These are phyloP conservation scores for Helicoverpa zea DNA, from an alignment of 1,140 invertebrate species.

Conservation along the genomic window DNA sequence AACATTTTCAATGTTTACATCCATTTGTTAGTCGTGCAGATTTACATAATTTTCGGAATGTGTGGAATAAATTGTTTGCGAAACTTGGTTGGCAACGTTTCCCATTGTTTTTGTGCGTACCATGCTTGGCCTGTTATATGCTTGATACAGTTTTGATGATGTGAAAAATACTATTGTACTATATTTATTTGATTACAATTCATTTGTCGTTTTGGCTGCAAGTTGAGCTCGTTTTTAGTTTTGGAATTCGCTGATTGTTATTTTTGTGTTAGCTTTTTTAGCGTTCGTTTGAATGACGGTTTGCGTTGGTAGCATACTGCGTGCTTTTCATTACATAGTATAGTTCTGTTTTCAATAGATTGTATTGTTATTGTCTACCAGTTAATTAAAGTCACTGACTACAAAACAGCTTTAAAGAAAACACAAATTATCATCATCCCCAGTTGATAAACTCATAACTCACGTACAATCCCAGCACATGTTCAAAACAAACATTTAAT, in stretches of 20 bases:
- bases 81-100: constrained; percentile 28
- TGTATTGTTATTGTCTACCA: too few relatives aligned
- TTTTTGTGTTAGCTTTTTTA: not conserved
- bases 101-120: constrained; percentile 26
- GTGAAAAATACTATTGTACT: constrained; percentile 7
- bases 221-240: not conserved
- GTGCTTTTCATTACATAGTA: too few relatives aligned
- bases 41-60: constrained; percentile 54
- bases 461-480: constrained; percentile 20
- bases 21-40: constrained; percentile 59
- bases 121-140: not conserved
- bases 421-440: not conserved
- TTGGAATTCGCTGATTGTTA: not conserved
- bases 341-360: too few relatives aligned
- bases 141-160: constrained; percentile 23
- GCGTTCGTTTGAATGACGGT: too few relatives aligned
- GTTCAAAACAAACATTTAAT: constrained; percentile 48
- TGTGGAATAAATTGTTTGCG: constrained; percentile 38
- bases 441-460: not conserved
- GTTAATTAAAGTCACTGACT: too few relatives aligned
- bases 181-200: not conserved
- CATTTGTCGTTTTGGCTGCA: not conserved
- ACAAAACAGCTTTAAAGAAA: not conserved
- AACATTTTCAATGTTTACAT: constrained; percentile 60
- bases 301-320: too few relatives aligned